These are phyloP conservation scores for Eupsilia transversa DNA, from an alignment of 2,888 invertebrate species.

Conservation along the genomic window DNA sequence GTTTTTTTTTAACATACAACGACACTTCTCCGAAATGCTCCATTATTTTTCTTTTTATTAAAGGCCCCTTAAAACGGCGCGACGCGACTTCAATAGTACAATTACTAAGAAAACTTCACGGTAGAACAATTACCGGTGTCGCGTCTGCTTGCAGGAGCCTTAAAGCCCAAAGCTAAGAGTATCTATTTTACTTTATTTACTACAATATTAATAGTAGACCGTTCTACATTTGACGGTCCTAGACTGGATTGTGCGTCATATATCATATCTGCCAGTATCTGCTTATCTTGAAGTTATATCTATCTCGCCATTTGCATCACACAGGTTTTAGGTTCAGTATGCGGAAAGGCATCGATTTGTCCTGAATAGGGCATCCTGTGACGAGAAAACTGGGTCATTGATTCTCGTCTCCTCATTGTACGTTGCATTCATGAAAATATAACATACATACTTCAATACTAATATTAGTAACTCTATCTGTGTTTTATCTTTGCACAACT, in stretches of 20 bases:
- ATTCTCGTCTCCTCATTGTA: neutral
- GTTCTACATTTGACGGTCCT: slow-evolving; percentile 2
- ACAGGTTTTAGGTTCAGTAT: slow-evolving; percentile 13
- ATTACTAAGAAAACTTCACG: too few relatives aligned
- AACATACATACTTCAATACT: too few relatives aligned
- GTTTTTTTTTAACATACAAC: neutral
- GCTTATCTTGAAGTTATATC: slow-evolving; percentile 32
- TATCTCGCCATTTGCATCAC: slow-evolving; percentile 20
- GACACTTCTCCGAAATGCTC: neutral
- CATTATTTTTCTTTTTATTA: neutral
- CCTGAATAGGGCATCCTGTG: neutral
- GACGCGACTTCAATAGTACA: too few relatives aligned
- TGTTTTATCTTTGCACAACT: too few relatives aligned
- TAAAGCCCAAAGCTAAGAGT: too few relatives aligned
- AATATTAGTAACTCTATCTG: too few relatives aligned
- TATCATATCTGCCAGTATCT: slow-evolving; percentile 29
- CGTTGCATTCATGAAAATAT: neutral
- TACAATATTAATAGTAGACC: neutral
- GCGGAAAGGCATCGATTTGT: slow-evolving; percentile 11
- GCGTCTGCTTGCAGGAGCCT: too few relatives aligned
- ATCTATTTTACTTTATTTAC: neutral
- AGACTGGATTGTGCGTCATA: neutral
- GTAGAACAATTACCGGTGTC: too few relatives aligned
- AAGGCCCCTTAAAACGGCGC: neutral
- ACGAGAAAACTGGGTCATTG: neutral